A percentile compares a stretch with the other conserved stretches of the same genome.
phyloP scores from a whole-genome alignment of 2,797 vertebrate species.

The Microctenopoma steveboyesi region DNA sequence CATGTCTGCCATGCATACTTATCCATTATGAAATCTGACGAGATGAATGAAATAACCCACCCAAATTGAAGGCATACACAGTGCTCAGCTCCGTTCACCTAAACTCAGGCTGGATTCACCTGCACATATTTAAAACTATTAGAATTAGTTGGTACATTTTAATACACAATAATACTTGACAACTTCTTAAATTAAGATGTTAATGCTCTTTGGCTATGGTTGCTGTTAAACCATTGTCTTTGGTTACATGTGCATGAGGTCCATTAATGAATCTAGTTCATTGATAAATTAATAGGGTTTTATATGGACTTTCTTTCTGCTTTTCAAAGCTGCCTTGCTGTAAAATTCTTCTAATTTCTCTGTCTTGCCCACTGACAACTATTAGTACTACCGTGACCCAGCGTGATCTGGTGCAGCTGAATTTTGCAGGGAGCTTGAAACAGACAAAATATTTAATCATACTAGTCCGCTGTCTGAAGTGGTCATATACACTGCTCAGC shows the following conservation, averaged over 20 bases:
- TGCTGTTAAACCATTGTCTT: not conserved
- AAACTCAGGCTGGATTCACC: not conserved
- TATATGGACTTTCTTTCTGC: not conserved
- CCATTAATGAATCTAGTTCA: not conserved
- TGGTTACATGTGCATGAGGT: not conserved
- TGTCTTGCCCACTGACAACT: slow-evolving; percentile 31
- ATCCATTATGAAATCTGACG: slow-evolving; percentile 51
- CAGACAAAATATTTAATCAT: slow-evolving; percentile 28
- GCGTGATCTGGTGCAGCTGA: slow-evolving; percentile 52
- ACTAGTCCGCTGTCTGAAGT: slow-evolving; percentile 25
- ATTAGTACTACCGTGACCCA: slow-evolving; percentile 62
- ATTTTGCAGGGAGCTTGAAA: slow-evolving; percentile 62
- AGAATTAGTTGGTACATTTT: not conserved
- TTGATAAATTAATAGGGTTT: slow-evolving; percentile 12
- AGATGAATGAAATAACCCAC: slow-evolving; percentile 46
- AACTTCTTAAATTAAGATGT: not conserved
- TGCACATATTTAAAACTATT: too few species aligned
- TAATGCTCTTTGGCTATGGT: not conserved
- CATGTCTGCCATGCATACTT: slow-evolving; percentile 31
- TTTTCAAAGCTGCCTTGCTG: not conserved
- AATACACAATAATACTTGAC: not conserved
- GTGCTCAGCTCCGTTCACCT: slow-evolving; percentile 10
- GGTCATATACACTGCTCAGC: not conserved
- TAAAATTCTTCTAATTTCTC: slow-evolving; percentile 48
- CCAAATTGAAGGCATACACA: not conserved